These are phyloP conservation scores for Myotis planiceps DNA, from an alignment of 2,797 vertebrate species.

Conservation along the genomic window DNA sequence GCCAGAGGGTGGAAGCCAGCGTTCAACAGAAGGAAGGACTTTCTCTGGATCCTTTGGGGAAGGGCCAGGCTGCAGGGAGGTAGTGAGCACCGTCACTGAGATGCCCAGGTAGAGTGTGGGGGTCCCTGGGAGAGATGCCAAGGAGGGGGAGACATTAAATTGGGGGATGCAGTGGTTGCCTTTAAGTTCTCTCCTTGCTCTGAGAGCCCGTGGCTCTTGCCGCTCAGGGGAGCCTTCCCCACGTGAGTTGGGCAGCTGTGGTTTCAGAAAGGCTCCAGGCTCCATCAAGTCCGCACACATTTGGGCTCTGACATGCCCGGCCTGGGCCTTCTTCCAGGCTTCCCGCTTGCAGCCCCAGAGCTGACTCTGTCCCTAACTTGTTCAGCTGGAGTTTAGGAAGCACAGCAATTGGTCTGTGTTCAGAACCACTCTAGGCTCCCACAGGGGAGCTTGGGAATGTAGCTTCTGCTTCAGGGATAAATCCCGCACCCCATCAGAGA, in stretches of 20 bases:
- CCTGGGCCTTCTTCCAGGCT: slow-evolving; percentile 22
- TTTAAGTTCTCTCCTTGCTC: neutral
- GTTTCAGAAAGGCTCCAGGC: neutral
- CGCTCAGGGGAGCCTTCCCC: neutral
- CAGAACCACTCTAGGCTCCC: neutral
- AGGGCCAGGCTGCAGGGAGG: neutral
- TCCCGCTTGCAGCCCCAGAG: neutral
- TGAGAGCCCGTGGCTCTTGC: neutral
- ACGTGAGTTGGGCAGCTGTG: neutral
- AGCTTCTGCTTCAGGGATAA: neutral
- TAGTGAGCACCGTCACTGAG: neutral
- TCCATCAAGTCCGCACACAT: neutral
- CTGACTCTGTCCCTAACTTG: neutral
- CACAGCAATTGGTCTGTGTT: neutral
- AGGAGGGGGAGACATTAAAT: neutral
- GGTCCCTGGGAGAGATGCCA: neutral
- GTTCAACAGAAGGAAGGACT: neutral
- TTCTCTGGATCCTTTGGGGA: neutral
- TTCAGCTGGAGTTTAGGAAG: neutral
- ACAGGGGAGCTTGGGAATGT: neutral
- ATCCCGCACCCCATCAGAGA: neutral
- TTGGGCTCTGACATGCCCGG: neutral
- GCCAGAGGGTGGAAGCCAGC: neutral
- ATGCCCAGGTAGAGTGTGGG: neutral
- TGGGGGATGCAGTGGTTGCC: neutral